phyloP scores from a whole-genome alignment of 1,140 invertebrate species.

The Agrypnia vestita region DNA sequence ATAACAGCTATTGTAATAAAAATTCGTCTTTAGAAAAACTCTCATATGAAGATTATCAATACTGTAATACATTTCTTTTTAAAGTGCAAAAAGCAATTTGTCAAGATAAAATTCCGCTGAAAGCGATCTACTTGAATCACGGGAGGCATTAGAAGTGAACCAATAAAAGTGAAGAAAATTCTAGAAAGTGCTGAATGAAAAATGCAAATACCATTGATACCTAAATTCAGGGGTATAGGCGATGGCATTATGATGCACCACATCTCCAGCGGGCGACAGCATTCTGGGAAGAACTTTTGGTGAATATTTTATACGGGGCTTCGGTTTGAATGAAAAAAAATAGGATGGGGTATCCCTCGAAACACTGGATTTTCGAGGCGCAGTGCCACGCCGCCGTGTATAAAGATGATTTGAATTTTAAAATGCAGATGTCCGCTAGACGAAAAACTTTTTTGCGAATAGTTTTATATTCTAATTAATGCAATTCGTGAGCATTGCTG shows the following conservation, averaged over 20 bases:
- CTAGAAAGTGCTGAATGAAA: slow-evolving; percentile 27
- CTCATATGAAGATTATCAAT: background rate
- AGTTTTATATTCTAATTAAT: no score
- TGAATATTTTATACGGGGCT: slow-evolving; percentile 33
- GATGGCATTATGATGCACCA: slow-evolving; percentile 25
- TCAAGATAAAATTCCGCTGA: slow-evolving; percentile 16
- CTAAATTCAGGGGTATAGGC: background rate
- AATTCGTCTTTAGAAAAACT: background rate
- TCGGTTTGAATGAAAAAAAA: slow-evolving; percentile 10
- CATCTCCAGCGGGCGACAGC: background rate
- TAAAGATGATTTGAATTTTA: background rate
- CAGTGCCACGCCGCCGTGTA: background rate
- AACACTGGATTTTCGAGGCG: background rate
- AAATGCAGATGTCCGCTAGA: no score
- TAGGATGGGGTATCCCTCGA: slow-evolving; percentile 3
- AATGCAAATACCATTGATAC: slow-evolving; percentile 37
- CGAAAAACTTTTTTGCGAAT: no score
- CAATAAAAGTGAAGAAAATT: slow-evolving; percentile 1
- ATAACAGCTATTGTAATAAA: background rate
- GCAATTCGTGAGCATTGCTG: no score
- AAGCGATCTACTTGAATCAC: slow-evolving; percentile 22
- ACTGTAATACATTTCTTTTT: background rate
- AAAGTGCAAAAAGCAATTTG: slow-evolving; percentile 3
- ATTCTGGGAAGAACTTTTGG: background rate
- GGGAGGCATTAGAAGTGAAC: background rate